These are phyloP conservation scores for Australoheros facetus DNA, from an alignment of 2,797 vertebrate genomes.

Conservation along the genomic window DNA sequence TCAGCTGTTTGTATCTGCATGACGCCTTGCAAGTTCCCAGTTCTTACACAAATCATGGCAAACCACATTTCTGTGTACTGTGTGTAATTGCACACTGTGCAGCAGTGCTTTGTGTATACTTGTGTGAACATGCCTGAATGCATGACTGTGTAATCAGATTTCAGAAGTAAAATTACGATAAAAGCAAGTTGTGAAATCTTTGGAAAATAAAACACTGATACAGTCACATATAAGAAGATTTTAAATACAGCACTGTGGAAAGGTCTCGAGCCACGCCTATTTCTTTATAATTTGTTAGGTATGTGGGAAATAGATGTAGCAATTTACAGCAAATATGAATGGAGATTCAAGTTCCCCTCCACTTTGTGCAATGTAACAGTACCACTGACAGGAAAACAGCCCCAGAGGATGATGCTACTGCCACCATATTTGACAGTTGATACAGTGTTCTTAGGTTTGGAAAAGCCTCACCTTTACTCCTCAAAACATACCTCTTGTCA, in stretches of 20 bases:
- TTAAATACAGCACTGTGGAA: background rate
- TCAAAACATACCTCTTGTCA: too few species aligned
- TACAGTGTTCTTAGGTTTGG: too few species aligned
- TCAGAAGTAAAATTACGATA: fast-evolving
- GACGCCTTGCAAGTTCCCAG: background rate
- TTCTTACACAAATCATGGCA: background rate
- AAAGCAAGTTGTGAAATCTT: background rate
- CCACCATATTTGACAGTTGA: too few species aligned
- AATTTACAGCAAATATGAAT: background rate
- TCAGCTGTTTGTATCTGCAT: background rate
- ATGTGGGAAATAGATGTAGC: background rate
- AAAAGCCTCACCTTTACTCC: too few species aligned
- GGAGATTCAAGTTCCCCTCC: background rate
- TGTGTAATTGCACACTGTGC: background rate
- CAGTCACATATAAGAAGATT: background rate
- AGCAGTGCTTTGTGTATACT: background rate
- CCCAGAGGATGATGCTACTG: background rate
- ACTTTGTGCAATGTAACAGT: background rate
- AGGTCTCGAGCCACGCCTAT: background rate
- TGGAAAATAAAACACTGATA: background rate
- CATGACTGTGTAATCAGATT: background rate
- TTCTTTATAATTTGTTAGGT: background rate
- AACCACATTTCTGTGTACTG: constrained; percentile 9
- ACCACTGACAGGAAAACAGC: background rate
- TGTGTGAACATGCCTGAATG: background rate